Evolutionary conservation across 2,113 vertebrate genomes (phyloP), one percentile per base, ranked within the genome.

Genomic region (crab-eating macaque (Macaca fascicularis)): DNA sequence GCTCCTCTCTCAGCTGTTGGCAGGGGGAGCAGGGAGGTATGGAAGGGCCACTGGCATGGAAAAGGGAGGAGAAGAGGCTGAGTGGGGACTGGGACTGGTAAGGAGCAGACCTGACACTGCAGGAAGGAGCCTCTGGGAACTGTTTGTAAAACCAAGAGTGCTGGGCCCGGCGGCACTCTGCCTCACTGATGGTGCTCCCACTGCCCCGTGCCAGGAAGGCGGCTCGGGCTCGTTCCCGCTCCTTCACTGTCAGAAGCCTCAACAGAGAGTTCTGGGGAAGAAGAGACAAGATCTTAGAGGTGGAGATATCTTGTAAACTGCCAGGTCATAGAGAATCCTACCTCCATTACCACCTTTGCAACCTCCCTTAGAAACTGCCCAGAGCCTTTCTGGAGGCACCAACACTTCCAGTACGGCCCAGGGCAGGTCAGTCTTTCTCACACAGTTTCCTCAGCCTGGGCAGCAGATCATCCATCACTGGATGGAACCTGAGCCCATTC

Each of bases 91-190:
- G 9, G 74, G 40, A 30, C 14, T 48, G 67, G 57, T 6, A 30
- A n/a, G 57, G 14, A 25, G 30, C 94, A 8, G 95, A 99, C 99
- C 99, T 99, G 98, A 99, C 99, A 0, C 98, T 99, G 98, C 99
- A 99, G 92, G 99, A 99, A 22, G 99, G 98, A 0, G 98, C 97
- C 95, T 99, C 99, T 97, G 99, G 99, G 61, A 98, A 99, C 95
- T 98, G 99, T 97, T 99, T 99, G 94, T 99, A 98, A 98, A 99
- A 99, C 99, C 99, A 99, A 61, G 98, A 95, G 82, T 99, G 98
- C 97, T 98, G 99, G 59, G 99, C 99, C 50, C 93, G 99, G 89
- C 86, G 98, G 93, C 99, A 99, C 97, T 99, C 99, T 0, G 98
- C 98, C 75, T 98, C 98, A 3, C 98, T 98, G 12, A 99, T 99